Percentiles rank a stretch among this genome's conserved stretches.
Evolutionary conservation across 1,140 invertebrate genomes (phyloP).

Genomic region (Aphaenogaster rudis): DNA sequence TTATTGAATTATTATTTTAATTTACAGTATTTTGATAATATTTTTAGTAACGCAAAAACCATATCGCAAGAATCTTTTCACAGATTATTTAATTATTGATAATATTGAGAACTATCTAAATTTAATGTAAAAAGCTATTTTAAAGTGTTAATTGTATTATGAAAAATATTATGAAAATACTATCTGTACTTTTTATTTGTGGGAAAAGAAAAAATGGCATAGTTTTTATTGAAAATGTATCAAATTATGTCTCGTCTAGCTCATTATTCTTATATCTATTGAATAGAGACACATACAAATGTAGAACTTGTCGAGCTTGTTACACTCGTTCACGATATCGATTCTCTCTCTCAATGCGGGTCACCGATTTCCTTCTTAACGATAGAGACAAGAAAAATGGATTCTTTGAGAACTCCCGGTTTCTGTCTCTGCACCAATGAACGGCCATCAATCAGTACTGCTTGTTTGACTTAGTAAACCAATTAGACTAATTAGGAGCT

Average conservation of each 20-base stretch:
- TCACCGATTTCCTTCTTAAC: slow-evolving; percentile 46
- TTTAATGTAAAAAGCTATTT: slow-evolving; percentile 1
- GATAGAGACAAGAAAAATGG: slow-evolving; percentile 46
- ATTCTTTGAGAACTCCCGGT: slow-evolving; percentile 12
- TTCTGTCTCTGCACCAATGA: slow-evolving; percentile 19
- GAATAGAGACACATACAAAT: slow-evolving; percentile 17
- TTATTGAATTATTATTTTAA: slow-evolving; percentile 4
- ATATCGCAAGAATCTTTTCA: not conserved
- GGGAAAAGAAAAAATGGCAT: not conserved
- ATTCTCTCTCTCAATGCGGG: slow-evolving; percentile 35
- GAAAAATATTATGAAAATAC: not conserved
- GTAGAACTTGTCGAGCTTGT: slow-evolving; percentile 30
- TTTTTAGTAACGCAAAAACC: not conserved
- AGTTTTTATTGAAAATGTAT: not conserved
- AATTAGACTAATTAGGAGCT: slow-evolving; percentile 54
- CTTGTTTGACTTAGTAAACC: slow-evolving; percentile 26
- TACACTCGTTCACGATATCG: slow-evolving; percentile 35
- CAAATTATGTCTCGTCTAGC: no score
- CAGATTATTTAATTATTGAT: not conserved
- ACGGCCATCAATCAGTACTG: slow-evolving; percentile 32
- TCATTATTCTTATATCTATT: not conserved
- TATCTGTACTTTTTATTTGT: not conserved
- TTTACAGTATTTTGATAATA: not conserved
- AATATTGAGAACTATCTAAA: not conserved
- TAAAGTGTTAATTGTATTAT: not conserved